Evolutionary conservation across 64 coral and sea anemone genomes (phyloP), one percentile per base, ranked within the genome.

Genomic region (Exaiptasia diaphana): DNA sequence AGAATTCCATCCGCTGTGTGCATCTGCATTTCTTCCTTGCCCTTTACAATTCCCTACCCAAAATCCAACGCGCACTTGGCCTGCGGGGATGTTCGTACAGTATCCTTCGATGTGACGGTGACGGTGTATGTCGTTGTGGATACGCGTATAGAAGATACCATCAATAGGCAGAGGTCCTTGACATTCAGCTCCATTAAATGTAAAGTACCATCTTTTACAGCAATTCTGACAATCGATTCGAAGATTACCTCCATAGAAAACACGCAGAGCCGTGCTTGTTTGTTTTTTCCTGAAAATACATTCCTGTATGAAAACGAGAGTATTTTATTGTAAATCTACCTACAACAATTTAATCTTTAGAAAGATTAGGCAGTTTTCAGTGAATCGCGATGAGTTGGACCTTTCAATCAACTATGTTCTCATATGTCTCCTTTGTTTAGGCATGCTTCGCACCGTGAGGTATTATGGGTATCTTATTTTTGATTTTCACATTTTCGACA

Each of bases 171-270:
- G 32, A 3, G 68, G 68, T 21, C 38, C 68, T 18, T 33, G 39
- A 73, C 68, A 73, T 14, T 73, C 68, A 37, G 38, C 68, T 1
- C 61, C 78, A 29, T 82, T 68, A 23, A 82, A 82, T 34, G 78
- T 82, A 30, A 82, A 82, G 27, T 67, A 68, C 78, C 78, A 68
- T n/a, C 78, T 35, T 57, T 54, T 52, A 15, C 50, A 52, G 23
- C 74, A 77, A 34, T 17, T 28, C 7, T 49, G 25, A 29, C 75
- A 78, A 0, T 20, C 0, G 5, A 81, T 12, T 5, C 78, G 38
- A 22, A 81, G 41, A 20, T 10, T 43, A 20, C 78, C 78, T 45
- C 24, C 62, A 9, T 14, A 81, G 28, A 14, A 36, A 18, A 81
- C 78, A 50, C 42, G 59, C 9, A 81, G 60, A 22, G 41, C 23